Percentiles rank a stretch among this genome's conserved stretches.
Evolutionary conservation across 2,888 invertebrate species (phyloP).

Genomic region (Synergus itoensis): DNA sequence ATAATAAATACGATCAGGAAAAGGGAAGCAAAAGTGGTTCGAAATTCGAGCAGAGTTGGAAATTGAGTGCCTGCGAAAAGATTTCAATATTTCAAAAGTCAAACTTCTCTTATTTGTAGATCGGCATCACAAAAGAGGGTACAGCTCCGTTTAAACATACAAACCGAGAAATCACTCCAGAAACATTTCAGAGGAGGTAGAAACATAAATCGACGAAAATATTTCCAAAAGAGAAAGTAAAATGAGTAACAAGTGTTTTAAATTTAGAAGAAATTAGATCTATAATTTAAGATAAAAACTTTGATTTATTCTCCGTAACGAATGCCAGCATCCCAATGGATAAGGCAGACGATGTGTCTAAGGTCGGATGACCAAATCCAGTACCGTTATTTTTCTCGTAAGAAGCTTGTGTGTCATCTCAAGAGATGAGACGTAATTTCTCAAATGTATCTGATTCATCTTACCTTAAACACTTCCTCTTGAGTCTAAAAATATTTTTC

Average conservation of each 20-base stretch:
- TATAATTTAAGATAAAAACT: background rate
- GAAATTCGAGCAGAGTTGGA: background rate
- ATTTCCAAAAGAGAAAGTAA: background rate
- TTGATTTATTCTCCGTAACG: background rate
- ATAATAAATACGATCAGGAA: background rate
- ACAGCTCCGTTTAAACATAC: background rate
- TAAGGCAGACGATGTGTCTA: background rate
- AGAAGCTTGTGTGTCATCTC: slow-evolving; percentile 11
- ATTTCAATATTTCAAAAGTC: background rate
- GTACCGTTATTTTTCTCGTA: slow-evolving; percentile 18
- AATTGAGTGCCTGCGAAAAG: background rate
- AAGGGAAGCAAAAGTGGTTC: slow-evolving; percentile 1
- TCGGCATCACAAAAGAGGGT: background rate
- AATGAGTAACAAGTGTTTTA: background rate
- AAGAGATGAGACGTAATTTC: background rate
- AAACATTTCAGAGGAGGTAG: too few relatives aligned
- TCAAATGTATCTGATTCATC: slow-evolving; percentile 27
- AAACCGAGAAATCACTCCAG: too few relatives aligned
- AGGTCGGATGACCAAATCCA: slow-evolving; percentile 6
- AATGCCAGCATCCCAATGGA: background rate
- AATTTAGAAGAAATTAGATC: background rate
- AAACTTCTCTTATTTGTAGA: background rate
- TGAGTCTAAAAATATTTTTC: slow-evolving; percentile 14
- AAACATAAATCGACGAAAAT: too few relatives aligned
- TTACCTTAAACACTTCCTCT: slow-evolving; percentile 7